Conservation (phyloP, 2,113 vertebrate genomes). For the Bolborhynchus lineola region DNA sequence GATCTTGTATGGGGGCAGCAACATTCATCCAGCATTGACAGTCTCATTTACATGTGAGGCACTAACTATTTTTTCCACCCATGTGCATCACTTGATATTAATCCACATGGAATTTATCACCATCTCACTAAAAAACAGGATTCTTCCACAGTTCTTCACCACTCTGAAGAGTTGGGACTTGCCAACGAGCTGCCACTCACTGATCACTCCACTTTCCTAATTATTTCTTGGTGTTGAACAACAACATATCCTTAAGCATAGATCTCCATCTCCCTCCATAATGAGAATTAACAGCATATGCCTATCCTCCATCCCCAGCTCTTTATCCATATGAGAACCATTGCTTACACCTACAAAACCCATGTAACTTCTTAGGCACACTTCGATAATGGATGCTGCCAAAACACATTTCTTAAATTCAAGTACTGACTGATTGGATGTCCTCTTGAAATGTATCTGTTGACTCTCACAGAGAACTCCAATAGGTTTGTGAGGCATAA, state of each 20-base stretch:
- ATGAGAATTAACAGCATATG: constrained; percentile 20
- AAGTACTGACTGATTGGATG: neutral
- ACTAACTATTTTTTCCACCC: neutral
- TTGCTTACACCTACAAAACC: neutral
- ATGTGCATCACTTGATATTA: constrained; percentile 25
- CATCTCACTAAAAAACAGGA: constrained; percentile 24
- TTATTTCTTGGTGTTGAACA: constrained; percentile 40
- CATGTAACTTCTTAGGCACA: neutral
- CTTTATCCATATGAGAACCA: neutral
- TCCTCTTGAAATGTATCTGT: neutral
- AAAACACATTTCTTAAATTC: neutral
- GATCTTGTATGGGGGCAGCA: neutral
- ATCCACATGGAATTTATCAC: constrained; percentile 32
- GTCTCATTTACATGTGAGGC: neutral
- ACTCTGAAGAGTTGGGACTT: neutral
- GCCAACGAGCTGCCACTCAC: constrained; percentile 53
- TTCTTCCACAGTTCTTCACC: constrained; percentile 12
- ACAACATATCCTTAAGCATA: constrained; percentile 15
- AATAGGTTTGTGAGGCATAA: neutral
- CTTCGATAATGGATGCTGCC: neutral
- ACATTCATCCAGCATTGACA: neutral
- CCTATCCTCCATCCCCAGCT: constrained; percentile 30
- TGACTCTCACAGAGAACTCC: neutral
- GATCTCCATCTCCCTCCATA: neutral
- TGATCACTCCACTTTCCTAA: constrained; percentile 45